Percentiles rank a stretch among this genome's conserved stretches.
Conservation (phyloP, 2,888 invertebrate genomes). For the Palloptera scutellata region DNA sequence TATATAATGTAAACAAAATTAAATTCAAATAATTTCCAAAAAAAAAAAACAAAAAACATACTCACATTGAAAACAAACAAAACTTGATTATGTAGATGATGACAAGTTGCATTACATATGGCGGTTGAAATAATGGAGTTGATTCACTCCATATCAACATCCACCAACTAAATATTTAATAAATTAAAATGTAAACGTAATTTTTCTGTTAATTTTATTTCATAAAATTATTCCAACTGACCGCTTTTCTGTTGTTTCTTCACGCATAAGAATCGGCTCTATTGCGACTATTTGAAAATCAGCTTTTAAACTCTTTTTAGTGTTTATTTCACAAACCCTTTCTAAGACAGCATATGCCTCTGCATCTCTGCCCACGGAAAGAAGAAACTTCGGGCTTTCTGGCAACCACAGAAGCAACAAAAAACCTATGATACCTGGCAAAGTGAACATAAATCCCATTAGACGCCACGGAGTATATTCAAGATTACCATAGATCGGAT, state of each 20-base stretch:
- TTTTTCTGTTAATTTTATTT: conserved; percentile 13
- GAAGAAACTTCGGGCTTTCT: conserved; percentile 48
- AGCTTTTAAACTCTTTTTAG: conserved; percentile 13
- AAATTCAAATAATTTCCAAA: not conserved
- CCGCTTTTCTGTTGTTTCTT: conserved; percentile 7
- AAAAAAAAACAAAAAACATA: not conserved
- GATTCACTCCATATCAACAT: conserved; percentile 31
- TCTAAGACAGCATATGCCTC: conserved; percentile 23
- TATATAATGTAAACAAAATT: not conserved
- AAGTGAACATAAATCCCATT: conserved; percentile 38
- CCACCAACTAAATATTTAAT: too few relatives aligned
- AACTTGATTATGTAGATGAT: conserved; percentile 46
- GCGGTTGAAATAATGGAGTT: conserved; percentile 44
- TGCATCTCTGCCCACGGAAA: conserved; percentile 38
- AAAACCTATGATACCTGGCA: conserved; percentile 45
- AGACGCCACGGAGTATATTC: conserved; percentile 44
- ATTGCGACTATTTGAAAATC: conserved; percentile 38
- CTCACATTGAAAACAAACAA: conserved; percentile 44
- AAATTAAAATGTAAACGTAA: not conserved
- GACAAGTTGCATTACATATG: conserved; percentile 38
- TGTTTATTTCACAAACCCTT: conserved; percentile 10
- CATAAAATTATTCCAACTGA: not conserved
- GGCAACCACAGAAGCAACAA: conserved; percentile 43
- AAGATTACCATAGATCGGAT: conserved; percentile 27
- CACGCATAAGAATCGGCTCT: conserved; percentile 32